Conservation (phyloP, 2,888 invertebrate genomes). For the Drosophila flavopinicola region DNA sequence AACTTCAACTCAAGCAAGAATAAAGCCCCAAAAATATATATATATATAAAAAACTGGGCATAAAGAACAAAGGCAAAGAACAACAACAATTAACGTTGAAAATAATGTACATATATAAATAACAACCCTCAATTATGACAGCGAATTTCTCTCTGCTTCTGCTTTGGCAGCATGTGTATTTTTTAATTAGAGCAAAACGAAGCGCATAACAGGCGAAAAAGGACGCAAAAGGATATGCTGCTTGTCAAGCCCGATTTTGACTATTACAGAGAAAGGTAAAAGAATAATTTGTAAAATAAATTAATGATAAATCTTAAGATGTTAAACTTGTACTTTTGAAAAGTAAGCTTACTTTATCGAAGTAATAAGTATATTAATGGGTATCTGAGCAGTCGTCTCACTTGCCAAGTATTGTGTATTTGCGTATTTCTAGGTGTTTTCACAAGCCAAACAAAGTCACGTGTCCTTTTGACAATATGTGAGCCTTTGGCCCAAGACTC, state of each 20-base stretch:
- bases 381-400: neutral
- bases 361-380: neutral
- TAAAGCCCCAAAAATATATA: slow-evolving; percentile 40
- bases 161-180: slow-evolving; percentile 42
- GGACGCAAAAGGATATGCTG: slow-evolving; percentile 39
- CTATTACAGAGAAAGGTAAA: slow-evolving; percentile 16
- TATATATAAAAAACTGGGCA: slow-evolving; percentile 16
- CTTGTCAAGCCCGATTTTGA: slow-evolving; percentile 34
- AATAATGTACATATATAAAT: slow-evolving; percentile 51
- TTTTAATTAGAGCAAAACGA: slow-evolving; percentile 59
- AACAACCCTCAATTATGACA: slow-evolving; percentile 68
- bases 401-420: slow-evolving; percentile 1
- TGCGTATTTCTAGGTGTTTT: slow-evolving; percentile 37
- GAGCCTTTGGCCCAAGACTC: slow-evolving; percentile 27
- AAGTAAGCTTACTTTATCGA: too few species aligned
- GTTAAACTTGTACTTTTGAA: too few species aligned
- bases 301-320: neutral
- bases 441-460: slow-evolving; percentile 58
- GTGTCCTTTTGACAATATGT: slow-evolving; percentile 68
- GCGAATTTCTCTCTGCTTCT: slow-evolving; percentile 32
- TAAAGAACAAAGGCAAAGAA: slow-evolving; percentile 60
- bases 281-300: too few species aligned
- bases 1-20: slow-evolving; percentile 17
- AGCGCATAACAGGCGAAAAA: slow-evolving; percentile 23
- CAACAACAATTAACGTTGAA: slow-evolving; percentile 65